Base-by-base conservation (phyloP, 2,888 invertebrate species). In the Dryocosmus kuriphilus region DNA sequence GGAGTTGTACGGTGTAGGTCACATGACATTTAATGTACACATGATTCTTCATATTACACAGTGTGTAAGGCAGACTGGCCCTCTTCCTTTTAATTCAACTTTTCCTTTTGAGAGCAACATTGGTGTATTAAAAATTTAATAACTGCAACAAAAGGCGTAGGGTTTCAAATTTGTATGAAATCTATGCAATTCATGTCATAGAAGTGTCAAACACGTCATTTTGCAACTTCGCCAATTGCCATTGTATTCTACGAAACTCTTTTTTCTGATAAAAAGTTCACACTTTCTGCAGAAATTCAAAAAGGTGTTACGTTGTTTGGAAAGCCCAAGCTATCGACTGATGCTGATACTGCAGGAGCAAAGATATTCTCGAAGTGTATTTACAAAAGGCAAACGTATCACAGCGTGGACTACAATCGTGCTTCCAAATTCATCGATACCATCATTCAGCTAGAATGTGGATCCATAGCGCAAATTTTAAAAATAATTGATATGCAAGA, bases 21-120 rank as follows among this genome's bases (percentile, higher is more conserved):
- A 14, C 30, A 73, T 73, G n/a, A n/a, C n/a, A n/a, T n/a, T n/a
- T n/a, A n/a, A n/a, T n/a, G n/a, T n/a, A n/a, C 71, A 71, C 22
- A 71, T 71, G 71, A 8, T 71, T 8, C 19, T 16, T 41, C 71
- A 71, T 11, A 35, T 35, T 51, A 16, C 51, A 46, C 41, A 22
- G 16, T 51, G 71, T 19, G 27, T 32, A 16, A 7, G 22, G n/a
- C n/a, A n/a, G n/a, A n/a, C n/a, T n/a, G n/a, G n/a, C n/a, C n/a
- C n/a, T n/a, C n/a, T n/a, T n/a, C n/a, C n/a, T n/a, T n/a, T n/a
- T n/a, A n/a, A n/a, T n/a, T n/a, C n/a, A n/a, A n/a, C n/a, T n/a
- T n/a, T 71, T 71, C 16, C 35, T 51, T 71, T 71, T 71, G 71
- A 71, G 41, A 71, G 46, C 41, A 71, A 71, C 22, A 71, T 71